These are phyloP conservation scores for Hydractinia echinata DNA, from an alignment of 30 jellyfish, hydroid and myxozoan species.

Conservation along the genomic window DNA sequence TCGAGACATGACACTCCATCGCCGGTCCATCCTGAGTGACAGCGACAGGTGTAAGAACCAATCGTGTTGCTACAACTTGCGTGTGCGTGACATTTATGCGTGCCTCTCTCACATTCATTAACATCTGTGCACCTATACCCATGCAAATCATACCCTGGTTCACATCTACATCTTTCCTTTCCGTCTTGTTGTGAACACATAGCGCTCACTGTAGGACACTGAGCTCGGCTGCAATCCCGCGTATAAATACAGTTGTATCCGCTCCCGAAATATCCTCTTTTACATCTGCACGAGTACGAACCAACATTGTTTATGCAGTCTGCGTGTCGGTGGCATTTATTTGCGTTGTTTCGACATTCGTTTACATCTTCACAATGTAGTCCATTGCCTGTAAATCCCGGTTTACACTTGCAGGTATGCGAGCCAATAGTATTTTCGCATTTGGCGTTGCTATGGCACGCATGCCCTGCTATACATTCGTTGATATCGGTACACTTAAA, in stretches of 20 bases:
- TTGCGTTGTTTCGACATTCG: conserved; percentile 25
- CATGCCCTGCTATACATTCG: conserved; percentile 33
- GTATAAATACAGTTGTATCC: conserved; percentile 43
- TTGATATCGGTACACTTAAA: conserved; percentile 33
- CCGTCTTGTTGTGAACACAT: conserved; percentile 18
- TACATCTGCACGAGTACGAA: not conserved
- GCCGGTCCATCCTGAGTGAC: conserved; percentile 34
- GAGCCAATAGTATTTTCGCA: conserved; percentile 10
- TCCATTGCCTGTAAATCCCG: conserved; percentile 27
- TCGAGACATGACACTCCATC: conserved; percentile 32
- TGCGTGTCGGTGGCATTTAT: not conserved
- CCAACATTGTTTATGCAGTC: not conserved
- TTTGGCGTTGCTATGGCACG: conserved; percentile 9
- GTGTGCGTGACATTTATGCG: conserved; percentile 27
- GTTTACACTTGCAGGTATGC: not conserved
- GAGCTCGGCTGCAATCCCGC: conserved; percentile 37
- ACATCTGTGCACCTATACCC: conserved; percentile 32
- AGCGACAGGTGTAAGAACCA: conserved; percentile 25
- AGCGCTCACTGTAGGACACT: not conserved
- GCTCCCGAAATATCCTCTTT: not conserved
- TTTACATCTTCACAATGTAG: not conserved
- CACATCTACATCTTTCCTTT: not conserved
- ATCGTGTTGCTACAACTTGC: conserved; percentile 16
- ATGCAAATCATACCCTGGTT: conserved; percentile 14
- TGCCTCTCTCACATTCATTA: conserved; percentile 7